phyloP scores from a whole-genome alignment of 2,113 vertebrate genomes.

The Brachypteracias leptosomus region DNA sequence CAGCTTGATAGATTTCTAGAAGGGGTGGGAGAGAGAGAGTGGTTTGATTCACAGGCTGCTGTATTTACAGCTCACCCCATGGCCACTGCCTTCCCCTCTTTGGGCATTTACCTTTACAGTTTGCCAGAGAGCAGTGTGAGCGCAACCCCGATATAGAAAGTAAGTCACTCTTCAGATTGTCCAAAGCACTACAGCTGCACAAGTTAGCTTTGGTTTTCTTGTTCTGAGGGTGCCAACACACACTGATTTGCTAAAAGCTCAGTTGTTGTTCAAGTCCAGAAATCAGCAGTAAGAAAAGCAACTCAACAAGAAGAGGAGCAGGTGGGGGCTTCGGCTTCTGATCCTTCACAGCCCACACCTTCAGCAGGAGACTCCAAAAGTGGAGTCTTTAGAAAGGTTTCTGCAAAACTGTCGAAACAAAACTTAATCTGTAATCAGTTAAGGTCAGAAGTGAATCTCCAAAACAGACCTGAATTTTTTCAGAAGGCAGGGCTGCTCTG shows the following conservation, averaged over 20 bases:
- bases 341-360: not conserved
- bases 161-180: not conserved
- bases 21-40: constrained; percentile 43
- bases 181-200: not conserved
- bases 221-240: not conserved
- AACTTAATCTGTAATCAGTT: not conserved
- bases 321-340: not conserved
- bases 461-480: not conserved
- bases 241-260: not conserved
- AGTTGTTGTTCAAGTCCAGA: not conserved
- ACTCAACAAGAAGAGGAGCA: not conserved
- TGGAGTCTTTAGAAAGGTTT: not conserved
- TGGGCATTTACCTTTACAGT: constrained; percentile 24
- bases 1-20: constrained; percentile 59
- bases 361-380: not conserved
- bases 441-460: not conserved
- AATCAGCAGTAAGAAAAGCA: not conserved
- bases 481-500: not conserved
- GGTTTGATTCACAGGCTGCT: constrained; percentile 53
- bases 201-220: not conserved
- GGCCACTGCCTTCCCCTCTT: not conserved
- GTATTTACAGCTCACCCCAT: constrained; percentile 25
- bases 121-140: constrained; percentile 13
- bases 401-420: not conserved
- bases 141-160: constrained; percentile 12